Base-by-base conservation (phyloP, 2,888 invertebrate genomes). In the Fragum sueziense region DNA sequence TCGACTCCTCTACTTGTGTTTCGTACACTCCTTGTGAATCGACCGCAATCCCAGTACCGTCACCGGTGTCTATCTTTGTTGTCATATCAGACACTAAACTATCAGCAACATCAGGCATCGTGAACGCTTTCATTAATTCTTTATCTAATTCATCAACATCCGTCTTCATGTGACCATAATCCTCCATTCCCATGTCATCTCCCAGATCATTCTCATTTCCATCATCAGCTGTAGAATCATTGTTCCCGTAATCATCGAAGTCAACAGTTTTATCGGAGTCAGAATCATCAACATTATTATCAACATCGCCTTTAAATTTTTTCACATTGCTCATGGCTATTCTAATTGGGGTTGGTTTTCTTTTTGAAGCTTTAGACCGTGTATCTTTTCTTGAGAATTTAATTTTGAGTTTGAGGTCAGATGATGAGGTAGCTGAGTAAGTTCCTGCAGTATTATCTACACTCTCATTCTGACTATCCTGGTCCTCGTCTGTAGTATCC, bases 181-280 rank as follows among this genome's bases (percentile, higher is more conserved):
- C 47, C 25, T 51, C 51, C 0, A 51, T 27, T 25, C 67, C 31
- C 62, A 54, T 73, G 6, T 17, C 59, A 61, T 11, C 33, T 33
- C 33, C 61, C 14, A n/a, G 14, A 20, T 20, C 33, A 61, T 61
- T 61, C 2, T 22, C 27, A 11, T 14, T 25, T 11, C 3, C 14
- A 25, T 52, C 22, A 22, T 52, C 52, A n/a, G 57, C 57, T 17
- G 17, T 41, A 17, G 11, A 11, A 17, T 17, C 41, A 9, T 11
- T 17, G 41, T 41, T 41, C 3, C 11, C n/a, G n/a, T n/a, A 25
- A 31, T 25, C 20, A 57, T 84, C 76, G 20, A 81, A 41, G 33
- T 84, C 84, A 47, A 76, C 76, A 62, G 84, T 84, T 61, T 75
- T 74, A 37, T 80, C 80, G 17, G 84, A 79, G 31, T 81, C 79